A percentile compares a stretch with the other conserved stretches of the same genome.
Conservation (phyloP, 2,797 vertebrate genomes). For the Octomys mimax region DNA sequence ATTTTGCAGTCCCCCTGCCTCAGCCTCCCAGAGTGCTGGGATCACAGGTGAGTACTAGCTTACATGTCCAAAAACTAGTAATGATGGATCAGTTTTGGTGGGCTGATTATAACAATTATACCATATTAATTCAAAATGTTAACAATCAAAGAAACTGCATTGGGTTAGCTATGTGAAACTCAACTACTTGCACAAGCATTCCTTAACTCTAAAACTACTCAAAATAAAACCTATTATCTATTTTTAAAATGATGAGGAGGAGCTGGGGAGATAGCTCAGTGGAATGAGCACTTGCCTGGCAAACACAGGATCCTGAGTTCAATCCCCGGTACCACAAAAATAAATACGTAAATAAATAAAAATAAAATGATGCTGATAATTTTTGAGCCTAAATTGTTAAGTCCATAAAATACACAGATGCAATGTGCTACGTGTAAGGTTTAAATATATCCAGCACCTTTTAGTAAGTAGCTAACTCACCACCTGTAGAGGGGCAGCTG, state of each 20-base stretch:
- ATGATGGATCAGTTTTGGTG: neutral
- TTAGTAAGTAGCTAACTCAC: neutral
- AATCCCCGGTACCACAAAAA: too few relatives aligned
- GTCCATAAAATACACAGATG: neutral
- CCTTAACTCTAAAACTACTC: constrained; percentile 8
- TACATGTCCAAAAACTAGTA: neutral
- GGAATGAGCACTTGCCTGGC: too few relatives aligned
- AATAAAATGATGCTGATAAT: neutral
- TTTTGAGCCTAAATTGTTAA: neutral
- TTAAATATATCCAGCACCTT: neutral
- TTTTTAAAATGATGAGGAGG: neutral
- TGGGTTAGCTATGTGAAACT: neutral
- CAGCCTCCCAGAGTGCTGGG: neutral
- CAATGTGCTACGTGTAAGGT: neutral
- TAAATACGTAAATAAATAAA: too few relatives aligned
- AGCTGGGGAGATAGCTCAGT: too few relatives aligned
- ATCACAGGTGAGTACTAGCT: neutral
- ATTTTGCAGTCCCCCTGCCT: neutral
- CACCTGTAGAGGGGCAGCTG: neutral
- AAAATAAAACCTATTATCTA: constrained; percentile 35
- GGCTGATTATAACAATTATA: neutral
- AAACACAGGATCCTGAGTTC: too few relatives aligned
- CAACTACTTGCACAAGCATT: neutral
- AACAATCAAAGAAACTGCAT: neutral
- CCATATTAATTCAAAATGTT: neutral